Base-by-base conservation (phyloP, 2,113 vertebrate species). In the Ciconia boyciana region DNA sequence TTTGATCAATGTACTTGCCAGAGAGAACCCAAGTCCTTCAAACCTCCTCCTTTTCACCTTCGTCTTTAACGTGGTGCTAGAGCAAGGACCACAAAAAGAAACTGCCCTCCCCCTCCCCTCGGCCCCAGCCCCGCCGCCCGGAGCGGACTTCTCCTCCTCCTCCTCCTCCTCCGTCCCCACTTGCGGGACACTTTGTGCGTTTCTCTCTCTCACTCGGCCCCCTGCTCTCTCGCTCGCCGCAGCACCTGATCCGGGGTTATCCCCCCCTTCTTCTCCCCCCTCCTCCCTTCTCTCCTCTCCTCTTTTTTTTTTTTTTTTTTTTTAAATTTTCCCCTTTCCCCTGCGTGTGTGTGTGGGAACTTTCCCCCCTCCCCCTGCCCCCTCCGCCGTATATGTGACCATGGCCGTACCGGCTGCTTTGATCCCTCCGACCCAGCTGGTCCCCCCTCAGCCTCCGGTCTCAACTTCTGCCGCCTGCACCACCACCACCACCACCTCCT, bases 341-440 rank as follows among this genome's bases (percentile, higher is more conserved):
- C 64, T 58, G 31, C 70, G 41, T 57, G 29, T 69, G 74, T 85
- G 62, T 79, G 48, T 92, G 88, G 86, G 78, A 85, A 65, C 77
- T 91, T 83, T 28, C 57, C 87, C 78, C 95, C 77, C 54, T 58
- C 79, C 96, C 95, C 94, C 81, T 84, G 91, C 87, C 69, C 83
- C 74, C 87, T 72, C 81, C 70, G 58, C 71, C 75, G 98, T 98
- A 93, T 98, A 98, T 99, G 99, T 99, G 98, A 98, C 98, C 99
- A 99, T 99, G 99, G 99, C 99, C 97, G 99, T 99, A 95, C 99
- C 99, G 98, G 99, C 99, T 98, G 99, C 99, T 98, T 98, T 99
- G 97, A 98, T 99, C 98, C 99, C 99, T 95, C 98, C 98, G 91
- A 98, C 98, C 97, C 98, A 98, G 96, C 98, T 99, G 97, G 98